A percentile compares a stretch with the other conserved stretches of the same genome.
Evolutionary conservation across 1,140 invertebrate genomes (phyloP).

Genomic region (Euwallacea similis): DNA sequence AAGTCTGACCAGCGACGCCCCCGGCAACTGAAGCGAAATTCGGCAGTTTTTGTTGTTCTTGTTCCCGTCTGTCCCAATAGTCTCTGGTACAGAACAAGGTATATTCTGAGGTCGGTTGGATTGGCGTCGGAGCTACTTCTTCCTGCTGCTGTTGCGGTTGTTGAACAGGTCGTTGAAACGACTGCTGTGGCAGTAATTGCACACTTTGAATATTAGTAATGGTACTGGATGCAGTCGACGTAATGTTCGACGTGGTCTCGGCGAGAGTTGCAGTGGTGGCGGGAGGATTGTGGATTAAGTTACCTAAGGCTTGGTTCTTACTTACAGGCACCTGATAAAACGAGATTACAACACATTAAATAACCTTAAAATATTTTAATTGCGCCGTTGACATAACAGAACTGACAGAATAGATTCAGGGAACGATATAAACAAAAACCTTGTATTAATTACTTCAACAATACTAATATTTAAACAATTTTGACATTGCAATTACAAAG

Average conservation of each 20-base stretch:
- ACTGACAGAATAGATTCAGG: no score
- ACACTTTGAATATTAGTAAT: neutral
- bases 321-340: no score
- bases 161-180: neutral
- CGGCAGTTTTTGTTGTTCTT: slow-evolving; percentile 66
- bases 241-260: slow-evolving; percentile 13
- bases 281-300: neutral
- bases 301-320: no score
- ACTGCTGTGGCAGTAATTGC: neutral
- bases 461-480: no score
- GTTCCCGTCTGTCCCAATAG: slow-evolving; percentile 59
- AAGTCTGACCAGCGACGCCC: slow-evolving; percentile 44
- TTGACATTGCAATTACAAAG: no score
- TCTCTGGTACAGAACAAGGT: slow-evolving; percentile 76
- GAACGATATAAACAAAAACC: no score
- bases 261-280: slow-evolving; percentile 22
- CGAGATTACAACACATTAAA: no score
- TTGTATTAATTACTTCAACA: no score
- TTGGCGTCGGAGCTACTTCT: slow-evolving; percentile 10
- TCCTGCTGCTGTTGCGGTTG: slow-evolving; percentile 21
- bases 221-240: neutral
- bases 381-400: no score
- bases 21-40: slow-evolving; percentile 76
- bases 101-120: slow-evolving; percentile 62
- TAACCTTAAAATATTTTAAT: no score